Conservation (phyloP, 2,113 vertebrate genomes). For the Callithrix jacchus region DNA sequence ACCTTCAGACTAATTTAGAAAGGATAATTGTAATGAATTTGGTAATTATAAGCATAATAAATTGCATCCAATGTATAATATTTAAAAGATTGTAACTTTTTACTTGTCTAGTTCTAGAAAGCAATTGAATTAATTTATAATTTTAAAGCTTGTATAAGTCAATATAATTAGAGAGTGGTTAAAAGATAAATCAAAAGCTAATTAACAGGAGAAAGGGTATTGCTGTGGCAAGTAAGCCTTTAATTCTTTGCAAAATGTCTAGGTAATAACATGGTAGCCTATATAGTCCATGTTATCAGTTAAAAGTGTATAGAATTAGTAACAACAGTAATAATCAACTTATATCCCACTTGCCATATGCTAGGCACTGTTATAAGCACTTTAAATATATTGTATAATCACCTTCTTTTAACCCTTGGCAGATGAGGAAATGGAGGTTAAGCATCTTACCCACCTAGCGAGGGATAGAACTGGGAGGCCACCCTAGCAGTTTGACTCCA, state of each 20-base stretch:
- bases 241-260: background rate
- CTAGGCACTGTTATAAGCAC: background rate
- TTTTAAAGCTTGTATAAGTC: background rate
- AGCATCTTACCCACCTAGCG: background rate
- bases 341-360: background rate
- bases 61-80: conserved; percentile 64
- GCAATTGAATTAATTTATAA: background rate
- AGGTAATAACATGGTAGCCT: background rate
- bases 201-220: conserved; percentile 5
- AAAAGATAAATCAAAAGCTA: background rate
- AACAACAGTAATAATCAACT: background rate
- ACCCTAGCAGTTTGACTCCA: background rate
- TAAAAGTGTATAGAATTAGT: background rate
- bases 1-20: conserved; percentile 70
- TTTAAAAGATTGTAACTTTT: conserved; percentile 51
- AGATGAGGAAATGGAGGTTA: background rate
- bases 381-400: background rate
- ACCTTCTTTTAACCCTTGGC: background rate
- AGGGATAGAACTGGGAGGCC: background rate
- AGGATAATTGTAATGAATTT: conserved; percentile 70
- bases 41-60: conserved; percentile 60
- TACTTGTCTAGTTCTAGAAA: background rate
- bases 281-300: background rate
- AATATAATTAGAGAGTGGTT: background rate
- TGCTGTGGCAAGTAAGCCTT: background rate